Conservation (phyloP, 1,140 invertebrate species). For the Nebria ingens region DNA sequence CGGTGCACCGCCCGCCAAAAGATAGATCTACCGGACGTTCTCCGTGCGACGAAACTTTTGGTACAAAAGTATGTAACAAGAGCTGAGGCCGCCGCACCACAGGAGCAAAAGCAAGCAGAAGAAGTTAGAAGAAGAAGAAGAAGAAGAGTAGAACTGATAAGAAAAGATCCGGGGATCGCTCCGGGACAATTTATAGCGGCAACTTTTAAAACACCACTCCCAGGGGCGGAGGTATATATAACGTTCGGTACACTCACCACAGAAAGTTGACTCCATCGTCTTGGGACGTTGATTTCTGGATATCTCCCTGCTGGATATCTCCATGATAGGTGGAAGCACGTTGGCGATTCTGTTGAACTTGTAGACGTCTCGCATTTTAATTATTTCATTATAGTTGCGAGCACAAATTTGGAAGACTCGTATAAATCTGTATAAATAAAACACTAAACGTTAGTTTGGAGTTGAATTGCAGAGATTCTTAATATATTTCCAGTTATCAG, state of each 20-base stretch:
- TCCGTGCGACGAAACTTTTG: not conserved
- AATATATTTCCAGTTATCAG: too few species aligned
- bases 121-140: not conserved
- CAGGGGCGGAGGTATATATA: slow-evolving; percentile 28
- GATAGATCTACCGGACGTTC: slow-evolving; percentile 5
- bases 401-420: too few species aligned
- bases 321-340: too few species aligned
- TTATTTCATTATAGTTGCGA: slow-evolving; percentile 7
- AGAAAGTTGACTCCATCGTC: not conserved
- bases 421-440: too few species aligned
- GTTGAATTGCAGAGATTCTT: too few species aligned
- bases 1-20: not conserved
- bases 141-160: slow-evolving; percentile 23
- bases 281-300: not conserved
- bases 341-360: too few species aligned
- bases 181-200: slow-evolving; percentile 35
- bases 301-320: not conserved
- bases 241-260: slow-evolving; percentile 29
- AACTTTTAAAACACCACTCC: slow-evolving; percentile 37
- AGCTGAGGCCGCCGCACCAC: too few species aligned
- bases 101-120: slow-evolving; percentile 1
- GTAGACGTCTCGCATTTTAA: slow-evolving; percentile 6
- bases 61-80: slow-evolving; percentile 7
- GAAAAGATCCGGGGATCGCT: slow-evolving; percentile 34
- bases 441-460: too few species aligned